Evolutionary conservation across 1,140 invertebrate genomes (phyloP).

Genomic region (Philopotamus ludificatus): DNA sequence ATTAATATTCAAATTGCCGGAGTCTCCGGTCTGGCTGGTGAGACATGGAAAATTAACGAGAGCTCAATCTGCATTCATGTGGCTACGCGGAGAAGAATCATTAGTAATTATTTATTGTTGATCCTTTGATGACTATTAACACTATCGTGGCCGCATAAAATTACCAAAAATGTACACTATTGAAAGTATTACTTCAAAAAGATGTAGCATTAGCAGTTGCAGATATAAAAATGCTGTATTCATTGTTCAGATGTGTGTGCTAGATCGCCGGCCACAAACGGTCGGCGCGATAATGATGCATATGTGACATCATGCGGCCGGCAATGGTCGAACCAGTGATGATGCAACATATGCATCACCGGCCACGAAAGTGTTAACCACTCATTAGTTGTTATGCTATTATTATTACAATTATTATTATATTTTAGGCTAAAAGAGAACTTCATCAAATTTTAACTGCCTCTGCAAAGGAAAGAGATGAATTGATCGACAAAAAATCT

Average conservation of each 20-base stretch:
- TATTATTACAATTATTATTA: conserved; percentile 15
- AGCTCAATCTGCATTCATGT: conserved; percentile 64
- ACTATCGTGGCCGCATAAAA: too few relatives aligned
- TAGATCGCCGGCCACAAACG: too few relatives aligned
- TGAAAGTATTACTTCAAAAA: too few relatives aligned
- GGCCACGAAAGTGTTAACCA: too few relatives aligned
- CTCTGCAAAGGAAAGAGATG: conserved; percentile 54
- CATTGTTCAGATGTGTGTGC: too few relatives aligned
- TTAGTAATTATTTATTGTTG: conserved; percentile 51
- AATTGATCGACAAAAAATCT: conserved; percentile 47
- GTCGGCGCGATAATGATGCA: too few relatives aligned
- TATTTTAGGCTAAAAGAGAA: conserved; percentile 56
- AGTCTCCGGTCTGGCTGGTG: conserved; percentile 71
- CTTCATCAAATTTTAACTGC: conserved; percentile 56
- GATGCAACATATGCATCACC: too few relatives aligned
- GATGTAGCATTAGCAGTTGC: too few relatives aligned
- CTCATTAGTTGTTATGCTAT: conserved; percentile 4
- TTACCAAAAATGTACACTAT: too few relatives aligned
- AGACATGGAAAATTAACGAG: conserved; percentile 60
- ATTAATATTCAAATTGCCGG: conserved; percentile 64
- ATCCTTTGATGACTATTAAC: conserved; percentile 19
- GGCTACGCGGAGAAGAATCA: conserved; percentile 64
- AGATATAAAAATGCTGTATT: conserved; percentile 14
- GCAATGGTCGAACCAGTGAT: too few relatives aligned
- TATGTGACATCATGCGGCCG: too few relatives aligned